Conservation (phyloP, 2,888 invertebrate species). For the Smittia aterrima region DNA sequence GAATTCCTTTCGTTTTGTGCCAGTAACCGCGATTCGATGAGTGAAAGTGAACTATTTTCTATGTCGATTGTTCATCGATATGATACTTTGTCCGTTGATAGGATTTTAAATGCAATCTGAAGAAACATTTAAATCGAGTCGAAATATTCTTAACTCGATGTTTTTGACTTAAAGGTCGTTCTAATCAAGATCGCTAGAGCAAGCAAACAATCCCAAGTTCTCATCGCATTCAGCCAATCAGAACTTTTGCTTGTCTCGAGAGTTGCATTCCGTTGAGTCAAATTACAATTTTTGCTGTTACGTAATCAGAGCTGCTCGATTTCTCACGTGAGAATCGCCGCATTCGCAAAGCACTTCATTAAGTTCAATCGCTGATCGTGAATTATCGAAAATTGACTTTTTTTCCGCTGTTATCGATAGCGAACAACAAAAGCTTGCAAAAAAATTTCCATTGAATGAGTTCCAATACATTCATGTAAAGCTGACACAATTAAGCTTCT, state of each 20-base stretch:
- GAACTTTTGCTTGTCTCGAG: too few species aligned
- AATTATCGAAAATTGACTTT: background rate
- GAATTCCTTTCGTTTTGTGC: background rate
- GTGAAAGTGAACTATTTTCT: background rate
- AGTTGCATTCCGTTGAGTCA: too few species aligned
- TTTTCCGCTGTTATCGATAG: background rate
- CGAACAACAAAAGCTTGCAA: background rate
- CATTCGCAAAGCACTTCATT: background rate
- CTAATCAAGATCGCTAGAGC: too few species aligned
- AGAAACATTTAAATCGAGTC: too few species aligned
- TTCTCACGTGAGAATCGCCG: background rate
- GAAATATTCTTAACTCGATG: too few species aligned
- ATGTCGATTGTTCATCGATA: background rate
- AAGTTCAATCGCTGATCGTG: constrained; percentile 5
- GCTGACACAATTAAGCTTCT: background rate
- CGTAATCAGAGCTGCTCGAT: background rate
- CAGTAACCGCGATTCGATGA: background rate
- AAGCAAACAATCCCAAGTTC: too few species aligned
- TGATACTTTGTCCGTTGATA: background rate
- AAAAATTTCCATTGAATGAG: background rate
- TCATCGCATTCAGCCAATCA: too few species aligned
- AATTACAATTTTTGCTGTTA: background rate
- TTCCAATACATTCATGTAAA: background rate
- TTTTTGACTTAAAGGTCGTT: too few species aligned
- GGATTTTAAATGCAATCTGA: too few species aligned